Percentiles rank a stretch among this genome's conserved stretches.
Evolutionary conservation across 2,797 vertebrate genomes (phyloP).

Genomic region (Falco berigora): DNA sequence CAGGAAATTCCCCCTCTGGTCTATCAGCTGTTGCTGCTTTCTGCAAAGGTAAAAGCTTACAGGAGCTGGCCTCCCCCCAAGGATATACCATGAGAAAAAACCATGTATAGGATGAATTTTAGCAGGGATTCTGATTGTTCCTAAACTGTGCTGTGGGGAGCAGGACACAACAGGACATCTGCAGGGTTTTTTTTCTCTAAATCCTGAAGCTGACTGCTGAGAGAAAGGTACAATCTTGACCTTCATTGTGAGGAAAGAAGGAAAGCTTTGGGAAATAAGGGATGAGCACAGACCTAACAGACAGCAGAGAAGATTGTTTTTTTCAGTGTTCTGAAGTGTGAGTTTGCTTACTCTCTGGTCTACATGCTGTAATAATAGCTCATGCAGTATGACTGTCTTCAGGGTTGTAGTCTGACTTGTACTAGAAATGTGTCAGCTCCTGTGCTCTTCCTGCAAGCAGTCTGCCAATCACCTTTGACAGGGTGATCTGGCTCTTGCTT

Average conservation of each 20-base stretch:
- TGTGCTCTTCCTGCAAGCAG: neutral
- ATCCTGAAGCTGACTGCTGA: neutral
- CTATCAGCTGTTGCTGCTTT: slow-evolving; percentile 92
- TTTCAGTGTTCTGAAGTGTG: neutral
- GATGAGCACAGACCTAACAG: neutral
- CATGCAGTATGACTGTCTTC: neutral
- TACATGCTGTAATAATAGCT: neutral
- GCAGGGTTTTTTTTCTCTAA: neutral
- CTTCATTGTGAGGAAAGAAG: neutral
- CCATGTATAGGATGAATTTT: neutral
- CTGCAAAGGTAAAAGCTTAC: slow-evolving; percentile 81
- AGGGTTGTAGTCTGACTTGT: neutral
- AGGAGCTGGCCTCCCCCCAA: neutral
- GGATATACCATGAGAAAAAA: neutral
- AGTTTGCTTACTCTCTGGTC: neutral
- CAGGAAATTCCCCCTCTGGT: slow-evolving; percentile 94
- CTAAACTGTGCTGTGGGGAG: neutral
- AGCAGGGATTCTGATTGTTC: neutral
- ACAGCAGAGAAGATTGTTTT: neutral
- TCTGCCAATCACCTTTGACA: neutral
- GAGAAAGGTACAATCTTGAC: neutral
- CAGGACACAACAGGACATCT: neutral
- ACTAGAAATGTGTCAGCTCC: neutral
- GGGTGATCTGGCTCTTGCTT: neutral
- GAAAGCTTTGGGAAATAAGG: neutral